Evolutionary conservation across 2,797 vertebrate genomes (phyloP), one percentile per base, ranked within the genome.

Genomic region (Takifugu rubripes): DNA sequence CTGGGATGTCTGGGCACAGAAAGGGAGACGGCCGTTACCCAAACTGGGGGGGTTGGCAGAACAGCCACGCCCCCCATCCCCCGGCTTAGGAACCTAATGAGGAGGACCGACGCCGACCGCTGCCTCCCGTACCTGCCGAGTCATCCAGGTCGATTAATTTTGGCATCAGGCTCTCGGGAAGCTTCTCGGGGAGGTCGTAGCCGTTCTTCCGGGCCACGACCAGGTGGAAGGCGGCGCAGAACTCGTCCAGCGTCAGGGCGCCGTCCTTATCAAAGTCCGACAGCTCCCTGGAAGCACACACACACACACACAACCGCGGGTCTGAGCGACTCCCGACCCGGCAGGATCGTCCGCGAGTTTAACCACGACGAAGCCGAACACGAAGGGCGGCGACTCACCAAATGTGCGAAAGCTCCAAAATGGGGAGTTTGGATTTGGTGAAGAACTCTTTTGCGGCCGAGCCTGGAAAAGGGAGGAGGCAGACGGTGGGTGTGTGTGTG

Each of bases 201-300:
- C 97, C 96, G 50, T 99, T 99, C 88, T 99, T 99, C 78, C 97
- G 92, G 72, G 97, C 97, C 72, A 99, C 97, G 44, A 99, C 97
- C 66, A 99, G 91, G 83, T 99, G 97, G 86, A 99, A 99, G 59
- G 97, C 97, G 46, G 97, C 97, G 67, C 97, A 99, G 85, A 99
- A 99, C 82, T 99, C 97, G 3, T 99, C 97, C 90, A 99, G 84
- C 52, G 97, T 99, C 86, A 99, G 85, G 0, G 96, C 96, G 52
- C 97, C 97, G 46, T 99, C 97, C 92, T 99, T 98, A 87, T 99
- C 97, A 79, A 99, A 99, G 90, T 99, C 97, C 59, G 97, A 99
- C 59, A 99, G 90, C 76, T 99, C 97, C 97, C 97, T 99, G 64
- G 29, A 61, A 70, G 67, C 11, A 61, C 47, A 73, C 14, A 60